Percentiles rank a stretch among this genome's conserved stretches.
These are phyloP conservation scores for Meriones psammophilus DNA, from an alignment of 2,797 vertebrate species.

Conservation along the genomic window DNA sequence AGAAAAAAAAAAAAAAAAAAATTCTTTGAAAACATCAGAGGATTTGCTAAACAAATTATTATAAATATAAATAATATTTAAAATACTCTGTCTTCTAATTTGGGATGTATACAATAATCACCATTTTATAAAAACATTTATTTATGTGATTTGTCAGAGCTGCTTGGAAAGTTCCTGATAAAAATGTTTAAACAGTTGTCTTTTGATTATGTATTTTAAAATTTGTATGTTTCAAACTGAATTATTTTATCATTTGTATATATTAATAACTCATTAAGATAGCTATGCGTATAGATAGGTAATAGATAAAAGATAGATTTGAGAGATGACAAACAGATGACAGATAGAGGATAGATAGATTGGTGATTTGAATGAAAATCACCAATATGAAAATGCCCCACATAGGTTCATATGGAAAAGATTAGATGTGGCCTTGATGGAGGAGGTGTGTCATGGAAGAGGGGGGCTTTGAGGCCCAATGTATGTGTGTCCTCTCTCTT, in stretches of 20 bases:
- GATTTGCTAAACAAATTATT: slow-evolving; percentile 27
- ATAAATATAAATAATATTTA: not conserved
- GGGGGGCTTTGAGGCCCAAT: not conserved
- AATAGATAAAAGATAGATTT: not conserved
- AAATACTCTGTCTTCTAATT: not conserved
- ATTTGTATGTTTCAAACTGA: slow-evolving; percentile 26
- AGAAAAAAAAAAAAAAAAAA: not conserved
- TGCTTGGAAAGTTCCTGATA: not conserved
- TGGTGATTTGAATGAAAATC: not conserved
- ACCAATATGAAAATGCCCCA: not conserved
- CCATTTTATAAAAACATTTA: not conserved
- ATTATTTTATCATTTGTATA: not conserved
- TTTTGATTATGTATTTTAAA: not conserved
- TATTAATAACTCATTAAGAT: slow-evolving; percentile 4
- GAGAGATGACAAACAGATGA: not conserved
- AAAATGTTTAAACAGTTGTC: not conserved
- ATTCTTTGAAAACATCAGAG: not conserved
- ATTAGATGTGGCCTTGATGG: not conserved
- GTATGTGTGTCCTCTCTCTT: not conserved
- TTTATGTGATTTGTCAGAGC: not conserved
- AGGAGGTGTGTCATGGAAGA: not conserved
- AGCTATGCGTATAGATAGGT: not conserved
- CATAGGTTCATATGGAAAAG: not conserved
- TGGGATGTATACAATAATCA: not conserved
- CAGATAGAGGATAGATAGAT: not conserved